Conservation (phyloP, 2,797 vertebrate species). For the Galago senegalensis region DNA sequence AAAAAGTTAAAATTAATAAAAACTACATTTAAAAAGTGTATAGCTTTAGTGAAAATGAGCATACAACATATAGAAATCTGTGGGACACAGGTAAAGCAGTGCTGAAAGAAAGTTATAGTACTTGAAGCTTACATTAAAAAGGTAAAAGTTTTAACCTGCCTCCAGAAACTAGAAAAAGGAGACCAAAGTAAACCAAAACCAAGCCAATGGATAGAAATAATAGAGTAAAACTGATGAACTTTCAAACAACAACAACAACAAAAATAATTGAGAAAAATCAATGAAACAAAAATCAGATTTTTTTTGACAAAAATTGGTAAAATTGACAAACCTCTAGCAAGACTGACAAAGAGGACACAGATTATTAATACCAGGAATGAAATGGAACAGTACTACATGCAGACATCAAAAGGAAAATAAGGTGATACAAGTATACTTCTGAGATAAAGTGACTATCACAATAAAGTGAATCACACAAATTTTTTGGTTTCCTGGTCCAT, state of each 20-base stretch:
- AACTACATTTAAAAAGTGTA: background rate
- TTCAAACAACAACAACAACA: background rate
- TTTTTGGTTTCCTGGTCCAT: no score
- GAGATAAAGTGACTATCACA: background rate
- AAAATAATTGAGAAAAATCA: background rate
- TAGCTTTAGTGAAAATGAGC: background rate
- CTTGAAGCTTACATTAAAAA: background rate
- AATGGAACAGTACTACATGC: background rate
- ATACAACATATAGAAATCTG: background rate
- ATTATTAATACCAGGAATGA: background rate
- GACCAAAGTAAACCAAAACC: background rate
- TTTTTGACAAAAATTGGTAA: background rate
- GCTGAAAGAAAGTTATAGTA: background rate
- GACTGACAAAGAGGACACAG: background rate
- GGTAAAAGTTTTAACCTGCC: background rate
- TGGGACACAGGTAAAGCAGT: background rate
- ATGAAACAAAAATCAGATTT: background rate
- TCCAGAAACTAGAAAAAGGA: background rate
- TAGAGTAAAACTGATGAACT: background rate
- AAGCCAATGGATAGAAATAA: background rate
- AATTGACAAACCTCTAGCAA: background rate
- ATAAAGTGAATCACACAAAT: no score
- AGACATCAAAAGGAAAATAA: background rate
- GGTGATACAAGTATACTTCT: background rate
- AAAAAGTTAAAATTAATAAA: background rate